These are phyloP conservation scores for Leptodactylus fuscus DNA, from an alignment of 2,113 vertebrate genomes.

Conservation along the genomic window DNA sequence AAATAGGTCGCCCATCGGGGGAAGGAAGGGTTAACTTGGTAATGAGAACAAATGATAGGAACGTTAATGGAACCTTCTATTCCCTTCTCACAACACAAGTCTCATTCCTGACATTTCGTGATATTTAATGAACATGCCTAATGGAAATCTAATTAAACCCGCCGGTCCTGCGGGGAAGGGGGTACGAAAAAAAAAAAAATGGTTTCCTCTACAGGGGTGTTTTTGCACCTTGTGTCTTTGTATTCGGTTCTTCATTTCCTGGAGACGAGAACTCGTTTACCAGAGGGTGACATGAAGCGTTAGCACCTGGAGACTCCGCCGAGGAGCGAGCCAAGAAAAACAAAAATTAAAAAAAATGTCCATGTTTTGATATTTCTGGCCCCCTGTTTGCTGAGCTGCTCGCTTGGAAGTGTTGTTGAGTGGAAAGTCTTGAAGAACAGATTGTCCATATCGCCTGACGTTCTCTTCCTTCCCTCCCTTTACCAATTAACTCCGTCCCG, in stretches of 20 bases:
- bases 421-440: constrained; percentile 42
- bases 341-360: not conserved
- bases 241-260: constrained; percentile 4
- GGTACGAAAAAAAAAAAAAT: too few species aligned
- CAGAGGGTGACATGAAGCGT: constrained; percentile 15
- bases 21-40: constrained; percentile 10
- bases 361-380: not conserved
- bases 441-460: constrained; percentile 27
- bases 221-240: not conserved
- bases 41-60: constrained; percentile 16
- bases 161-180: constrained; percentile 5
- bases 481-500: constrained; percentile 48
- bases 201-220: not conserved
- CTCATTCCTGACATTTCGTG: constrained; percentile 48
- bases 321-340: constrained; percentile 23
- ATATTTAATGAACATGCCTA: constrained; percentile 53
- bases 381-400: constrained; percentile 9
- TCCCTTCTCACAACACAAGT: constrained; percentile 44
- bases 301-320: constrained; percentile 13
- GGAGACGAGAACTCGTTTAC: constrained; percentile 11
- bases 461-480: constrained; percentile 24
- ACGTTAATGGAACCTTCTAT: constrained; percentile 21
- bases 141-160: constrained; percentile 57
- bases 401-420: constrained; percentile 8
- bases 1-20: not conserved